Conservation (phyloP, 2,888 invertebrate genomes). For the Bombylius major region DNA sequence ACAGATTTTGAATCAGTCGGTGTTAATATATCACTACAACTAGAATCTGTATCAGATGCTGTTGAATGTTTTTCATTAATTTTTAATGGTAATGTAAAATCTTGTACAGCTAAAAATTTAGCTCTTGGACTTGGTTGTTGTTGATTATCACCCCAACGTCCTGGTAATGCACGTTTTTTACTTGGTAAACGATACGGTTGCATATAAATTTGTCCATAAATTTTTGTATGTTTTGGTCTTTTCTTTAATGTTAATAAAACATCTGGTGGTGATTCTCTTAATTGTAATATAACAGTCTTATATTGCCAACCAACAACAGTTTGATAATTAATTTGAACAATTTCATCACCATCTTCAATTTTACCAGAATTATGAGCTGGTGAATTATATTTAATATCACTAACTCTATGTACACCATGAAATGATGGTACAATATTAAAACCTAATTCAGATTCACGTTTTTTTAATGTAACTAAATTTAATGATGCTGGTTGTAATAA, state of each 20-base stretch:
- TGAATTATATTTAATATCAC: slow-evolving; percentile 80
- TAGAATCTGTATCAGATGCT: slow-evolving; percentile 38
- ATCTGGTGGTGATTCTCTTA: slow-evolving; percentile 68
- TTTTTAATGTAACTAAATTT: slow-evolving; percentile 74
- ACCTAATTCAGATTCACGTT: slow-evolving; percentile 77
- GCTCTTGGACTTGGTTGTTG: slow-evolving; percentile 54
- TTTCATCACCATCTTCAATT: slow-evolving; percentile 92
- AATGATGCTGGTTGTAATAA: slow-evolving; percentile 85
- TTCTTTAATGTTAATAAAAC: slow-evolving; percentile 71
- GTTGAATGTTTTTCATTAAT: slow-evolving; percentile 32
- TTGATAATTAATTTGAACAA: slow-evolving; percentile 74
- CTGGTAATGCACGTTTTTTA: slow-evolving; percentile 51
- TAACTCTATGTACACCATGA: slow-evolving; percentile 67
- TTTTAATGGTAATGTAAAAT: slow-evolving; percentile 45
- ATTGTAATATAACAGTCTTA: slow-evolving; percentile 58
- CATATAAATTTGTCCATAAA: slow-evolving; percentile 54
- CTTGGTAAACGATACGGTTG: slow-evolving; percentile 61
- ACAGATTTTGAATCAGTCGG: slow-evolving; percentile 35
- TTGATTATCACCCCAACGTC: slow-evolving; percentile 55
- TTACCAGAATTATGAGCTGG: slow-evolving; percentile 86
- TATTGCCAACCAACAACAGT: slow-evolving; percentile 71
- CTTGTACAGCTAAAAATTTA: slow-evolving; percentile 43
- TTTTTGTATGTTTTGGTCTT: slow-evolving; percentile 66
- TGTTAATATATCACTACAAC: slow-evolving; percentile 44
- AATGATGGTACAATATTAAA: slow-evolving; percentile 80